Evolutionary conservation across 2,888 invertebrate species (phyloP).

Genomic region (Pyrrhosoma nymphula): DNA sequence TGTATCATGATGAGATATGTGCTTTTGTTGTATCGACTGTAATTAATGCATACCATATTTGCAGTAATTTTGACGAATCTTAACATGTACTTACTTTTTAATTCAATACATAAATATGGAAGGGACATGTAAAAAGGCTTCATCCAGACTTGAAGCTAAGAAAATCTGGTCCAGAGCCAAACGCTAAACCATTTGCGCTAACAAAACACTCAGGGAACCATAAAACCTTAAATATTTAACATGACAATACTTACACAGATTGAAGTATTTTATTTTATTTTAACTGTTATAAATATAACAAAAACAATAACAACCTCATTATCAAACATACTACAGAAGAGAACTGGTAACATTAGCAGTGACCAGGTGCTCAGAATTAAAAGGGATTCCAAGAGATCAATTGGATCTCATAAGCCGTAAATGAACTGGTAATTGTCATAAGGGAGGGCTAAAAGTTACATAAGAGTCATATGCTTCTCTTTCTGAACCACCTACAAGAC

Average conservation of each 20-base stretch:
- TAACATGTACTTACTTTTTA: too few species aligned
- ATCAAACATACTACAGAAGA: constrained; percentile 22
- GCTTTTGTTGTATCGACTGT: too few species aligned
- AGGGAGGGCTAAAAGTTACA: too few species aligned
- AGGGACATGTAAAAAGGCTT: too few species aligned
- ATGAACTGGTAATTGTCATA: not conserved
- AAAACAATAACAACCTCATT: constrained; percentile 48
- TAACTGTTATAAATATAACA: constrained; percentile 62
- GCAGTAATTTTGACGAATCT: too few species aligned
- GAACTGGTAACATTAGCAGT: not conserved
- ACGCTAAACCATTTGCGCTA: too few species aligned
- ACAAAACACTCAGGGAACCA: too few species aligned
- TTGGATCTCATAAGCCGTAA: not conserved
- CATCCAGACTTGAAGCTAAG: too few species aligned
- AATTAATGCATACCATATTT: too few species aligned
- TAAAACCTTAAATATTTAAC: not conserved
- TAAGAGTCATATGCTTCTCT: not conserved
- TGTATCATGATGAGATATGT: too few species aligned
- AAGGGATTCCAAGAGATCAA: not conserved
- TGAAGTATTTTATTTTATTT: constrained; percentile 40
- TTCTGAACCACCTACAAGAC: not conserved
- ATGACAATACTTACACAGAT: not conserved
- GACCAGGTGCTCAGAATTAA: not conserved
- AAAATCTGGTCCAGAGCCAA: too few species aligned
- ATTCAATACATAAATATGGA: too few species aligned